A percentile compares a stretch with the other conserved stretches of the same genome.
These are phyloP conservation scores for Tenebrosternarchus preto DNA, from an alignment of 2,113 vertebrate genomes.

Conservation along the genomic window DNA sequence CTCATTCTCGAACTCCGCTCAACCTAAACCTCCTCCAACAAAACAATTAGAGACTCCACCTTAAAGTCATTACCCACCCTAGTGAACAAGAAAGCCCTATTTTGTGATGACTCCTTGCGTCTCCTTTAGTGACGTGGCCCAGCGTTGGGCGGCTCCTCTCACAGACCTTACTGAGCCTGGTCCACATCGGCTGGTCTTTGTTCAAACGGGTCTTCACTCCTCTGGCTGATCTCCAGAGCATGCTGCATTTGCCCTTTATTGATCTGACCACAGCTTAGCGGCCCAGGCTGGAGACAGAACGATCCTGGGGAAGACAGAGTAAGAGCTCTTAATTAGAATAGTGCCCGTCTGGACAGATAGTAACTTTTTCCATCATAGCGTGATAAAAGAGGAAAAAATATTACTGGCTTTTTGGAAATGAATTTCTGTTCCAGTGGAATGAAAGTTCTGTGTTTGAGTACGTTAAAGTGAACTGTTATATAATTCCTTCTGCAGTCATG, in stretches of 20 bases:
- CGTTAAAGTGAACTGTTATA: too few species aligned
- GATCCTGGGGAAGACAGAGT: conserved; percentile 3
- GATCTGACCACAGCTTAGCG: conserved; percentile 13
- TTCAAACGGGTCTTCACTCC: conserved; percentile 32
- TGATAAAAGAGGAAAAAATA: neutral
- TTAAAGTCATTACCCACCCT: conserved; percentile 54
- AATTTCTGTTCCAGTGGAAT: neutral
- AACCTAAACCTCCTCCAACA: conserved; percentile 41
- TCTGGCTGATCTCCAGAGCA: conserved; percentile 32
- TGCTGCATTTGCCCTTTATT: conserved; percentile 16
- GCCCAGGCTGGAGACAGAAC: conserved; percentile 11
- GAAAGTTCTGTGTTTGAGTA: neutral
- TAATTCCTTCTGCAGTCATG: neutral
- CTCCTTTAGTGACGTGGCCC: conserved; percentile 29
- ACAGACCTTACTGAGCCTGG: conserved; percentile 20
- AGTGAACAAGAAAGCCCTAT: conserved; percentile 54
- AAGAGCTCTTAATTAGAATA: conserved; percentile 9
- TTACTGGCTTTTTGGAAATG: neutral
- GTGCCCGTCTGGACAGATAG: neutral
- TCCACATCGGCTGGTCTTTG: conserved; percentile 39
- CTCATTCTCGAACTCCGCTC: neutral
- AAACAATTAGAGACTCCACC: conserved; percentile 54
- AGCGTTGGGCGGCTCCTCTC: conserved; percentile 12
- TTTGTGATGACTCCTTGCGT: conserved; percentile 38
- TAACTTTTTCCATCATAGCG: neutral